These are phyloP conservation scores for Phoxinus dragarum DNA, from an alignment of 2,797 vertebrate species.

Conservation along the genomic window DNA sequence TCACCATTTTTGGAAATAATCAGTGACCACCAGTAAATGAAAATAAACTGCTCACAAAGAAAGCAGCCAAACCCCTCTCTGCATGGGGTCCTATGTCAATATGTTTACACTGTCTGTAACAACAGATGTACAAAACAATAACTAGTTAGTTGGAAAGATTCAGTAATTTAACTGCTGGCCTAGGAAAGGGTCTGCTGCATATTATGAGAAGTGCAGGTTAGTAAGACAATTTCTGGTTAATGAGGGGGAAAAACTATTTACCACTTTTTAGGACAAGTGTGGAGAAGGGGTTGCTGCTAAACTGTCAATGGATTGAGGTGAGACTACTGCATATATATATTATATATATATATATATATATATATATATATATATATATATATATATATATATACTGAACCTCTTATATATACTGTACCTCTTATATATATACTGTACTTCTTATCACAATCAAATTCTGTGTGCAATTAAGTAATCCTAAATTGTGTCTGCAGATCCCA, in stretches of 20 bases:
- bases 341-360: too few species aligned
- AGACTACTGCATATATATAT: too few species aligned
- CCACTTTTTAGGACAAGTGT: too few species aligned
- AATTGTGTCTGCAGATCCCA: background rate
- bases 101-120: slow-evolving; percentile 50
- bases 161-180: background rate
- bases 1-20: slow-evolving; percentile 64
- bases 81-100: slow-evolving; percentile 53
- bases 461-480: background rate
- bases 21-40: slow-evolving; percentile 61
- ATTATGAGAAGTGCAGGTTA: background rate
- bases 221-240: background rate
- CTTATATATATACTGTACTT: too few species aligned
- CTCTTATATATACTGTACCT: too few species aligned
- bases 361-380: too few species aligned
- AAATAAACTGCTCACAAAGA: slow-evolving; percentile 49
- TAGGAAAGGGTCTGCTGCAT: background rate
- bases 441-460: background rate
- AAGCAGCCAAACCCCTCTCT: slow-evolving; percentile 45
- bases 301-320: too few species aligned
- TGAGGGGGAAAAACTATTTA: too few species aligned
- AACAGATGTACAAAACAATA: slow-evolving; percentile 41
- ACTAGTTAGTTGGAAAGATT: background rate
- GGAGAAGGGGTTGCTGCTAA: too few species aligned
- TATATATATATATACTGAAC: too few species aligned